Conservation (phyloP, 2,797 vertebrate species). For the Adrianichthys oophorus region DNA sequence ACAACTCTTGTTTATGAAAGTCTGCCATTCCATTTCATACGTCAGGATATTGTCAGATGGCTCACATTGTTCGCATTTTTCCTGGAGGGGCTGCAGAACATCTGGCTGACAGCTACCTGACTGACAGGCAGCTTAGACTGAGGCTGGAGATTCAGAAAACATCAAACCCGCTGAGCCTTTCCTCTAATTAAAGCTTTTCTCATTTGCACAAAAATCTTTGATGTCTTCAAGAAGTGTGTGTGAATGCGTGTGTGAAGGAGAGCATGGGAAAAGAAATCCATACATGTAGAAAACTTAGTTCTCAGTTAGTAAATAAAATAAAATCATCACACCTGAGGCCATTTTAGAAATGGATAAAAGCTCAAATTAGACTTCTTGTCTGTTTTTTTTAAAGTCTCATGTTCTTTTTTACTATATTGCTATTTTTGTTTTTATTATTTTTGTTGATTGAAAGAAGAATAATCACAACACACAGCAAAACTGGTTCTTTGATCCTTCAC, state of each 20-base stretch:
- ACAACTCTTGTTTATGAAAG: slow-evolving; percentile 24
- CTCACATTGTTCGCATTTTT: slow-evolving; percentile 46
- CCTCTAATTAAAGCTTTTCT: slow-evolving; percentile 35
- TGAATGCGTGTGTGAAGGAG: not conserved
- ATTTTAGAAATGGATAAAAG: no score
- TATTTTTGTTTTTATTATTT: no score
- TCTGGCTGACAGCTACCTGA: slow-evolving; percentile 14
- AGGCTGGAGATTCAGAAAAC: slow-evolving; percentile 21
- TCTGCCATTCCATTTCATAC: slow-evolving; percentile 16
- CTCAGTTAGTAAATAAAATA: no score
- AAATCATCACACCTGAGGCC: no score
- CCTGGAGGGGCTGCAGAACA: slow-evolving; percentile 17
- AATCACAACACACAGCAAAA: no score
- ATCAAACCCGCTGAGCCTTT: slow-evolving; percentile 25
- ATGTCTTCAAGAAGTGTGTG: slow-evolving; percentile 41
- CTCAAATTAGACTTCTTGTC: no score
- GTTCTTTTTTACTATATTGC: no score
- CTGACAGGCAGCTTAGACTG: slow-evolving; percentile 25
- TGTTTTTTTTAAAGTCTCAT: no score
- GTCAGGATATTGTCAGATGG: slow-evolving; percentile 62
- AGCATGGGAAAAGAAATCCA: not conserved
- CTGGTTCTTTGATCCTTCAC: no score
- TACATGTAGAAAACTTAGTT: not conserved
- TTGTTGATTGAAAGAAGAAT: no score
- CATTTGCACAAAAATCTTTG: slow-evolving; percentile 54